Percentiles rank a stretch among this genome's conserved stretches.
Conservation (phyloP, 2,113 vertebrate species). For the Tapirus terrestris region DNA sequence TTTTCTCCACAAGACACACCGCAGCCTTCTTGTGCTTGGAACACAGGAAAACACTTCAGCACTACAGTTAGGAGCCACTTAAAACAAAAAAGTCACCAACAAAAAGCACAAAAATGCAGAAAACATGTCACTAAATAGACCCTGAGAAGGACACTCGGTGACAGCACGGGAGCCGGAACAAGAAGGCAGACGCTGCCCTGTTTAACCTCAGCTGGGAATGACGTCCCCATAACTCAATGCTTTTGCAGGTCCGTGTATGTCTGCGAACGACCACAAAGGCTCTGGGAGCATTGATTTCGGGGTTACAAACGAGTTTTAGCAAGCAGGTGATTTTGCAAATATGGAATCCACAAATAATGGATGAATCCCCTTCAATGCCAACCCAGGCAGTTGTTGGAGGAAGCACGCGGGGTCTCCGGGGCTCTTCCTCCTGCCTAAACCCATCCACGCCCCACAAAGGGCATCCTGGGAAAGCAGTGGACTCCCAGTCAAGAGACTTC, state of each 20-base stretch:
- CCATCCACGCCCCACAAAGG: neutral
- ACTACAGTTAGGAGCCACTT: no score
- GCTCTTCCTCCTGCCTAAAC: neutral
- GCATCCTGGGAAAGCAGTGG: neutral
- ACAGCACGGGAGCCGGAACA: fast-evolving
- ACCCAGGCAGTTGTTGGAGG: neutral
- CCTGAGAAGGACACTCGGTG: fast-evolving
- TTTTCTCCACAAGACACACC: neutral
- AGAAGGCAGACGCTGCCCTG: neutral
- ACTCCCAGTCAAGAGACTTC: neutral
- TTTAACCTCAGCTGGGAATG: fast-evolving
- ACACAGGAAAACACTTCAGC: neutral
- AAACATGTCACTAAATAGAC: neutral
- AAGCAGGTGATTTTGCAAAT: fast-evolving
- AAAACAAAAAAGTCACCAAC: neutral
- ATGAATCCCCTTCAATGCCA: neutral
- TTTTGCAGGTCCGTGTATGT: fast-evolving
- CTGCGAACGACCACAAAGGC: neutral
- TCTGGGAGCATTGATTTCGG: fast-evolving
- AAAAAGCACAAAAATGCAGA: neutral
- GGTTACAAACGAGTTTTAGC: neutral
- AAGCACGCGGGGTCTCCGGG: fast-evolving
- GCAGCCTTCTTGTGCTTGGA: neutral
- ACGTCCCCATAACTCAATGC: fast-evolving
- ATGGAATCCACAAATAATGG: fast-evolving